phyloP scores from a whole-genome alignment of 2,888 invertebrate species.

The Malachius bipustulatus region DNA sequence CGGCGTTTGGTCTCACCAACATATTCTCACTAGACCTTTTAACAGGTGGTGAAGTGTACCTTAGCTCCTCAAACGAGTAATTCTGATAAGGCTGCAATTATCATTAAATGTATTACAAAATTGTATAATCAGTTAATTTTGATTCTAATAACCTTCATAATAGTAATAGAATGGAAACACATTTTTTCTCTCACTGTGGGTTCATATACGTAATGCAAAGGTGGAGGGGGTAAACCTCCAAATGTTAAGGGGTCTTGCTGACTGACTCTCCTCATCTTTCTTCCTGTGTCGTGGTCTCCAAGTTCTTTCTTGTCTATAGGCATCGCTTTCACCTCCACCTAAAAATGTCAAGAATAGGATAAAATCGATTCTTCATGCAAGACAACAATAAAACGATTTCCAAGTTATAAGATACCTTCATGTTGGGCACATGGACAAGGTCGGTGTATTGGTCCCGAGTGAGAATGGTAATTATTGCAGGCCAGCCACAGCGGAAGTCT shows the following conservation, averaged over 20 bases:
- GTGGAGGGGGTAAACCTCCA: slow-evolving; percentile 51
- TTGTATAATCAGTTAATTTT: slow-evolving; percentile 6
- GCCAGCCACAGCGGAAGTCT: slow-evolving; percentile 68
- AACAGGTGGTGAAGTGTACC: slow-evolving; percentile 55
- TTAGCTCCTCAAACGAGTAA: slow-evolving; percentile 90
- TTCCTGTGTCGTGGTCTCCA: slow-evolving; percentile 46
- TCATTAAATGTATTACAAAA: slow-evolving; percentile 8
- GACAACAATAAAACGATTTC: no score
- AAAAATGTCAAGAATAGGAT: slow-evolving; percentile 12
- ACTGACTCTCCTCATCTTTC: slow-evolving; percentile 44
- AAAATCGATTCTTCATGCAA: no score
- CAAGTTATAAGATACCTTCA: slow-evolving; percentile 71
- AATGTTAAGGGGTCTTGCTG: slow-evolving; percentile 48
- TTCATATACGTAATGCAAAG: slow-evolving; percentile 65
- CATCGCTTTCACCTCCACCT: slow-evolving; percentile 62
- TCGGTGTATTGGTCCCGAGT: slow-evolving; percentile 89
- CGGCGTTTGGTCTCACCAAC: slow-evolving; percentile 61
- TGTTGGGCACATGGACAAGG: slow-evolving; percentile 68
- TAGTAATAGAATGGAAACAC: slow-evolving; percentile 88
- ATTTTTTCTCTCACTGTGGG: slow-evolving; percentile 81
- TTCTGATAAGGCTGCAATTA: slow-evolving; percentile 63
- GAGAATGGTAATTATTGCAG: slow-evolving; percentile 66
- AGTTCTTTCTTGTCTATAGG: slow-evolving; percentile 57
- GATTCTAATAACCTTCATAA: slow-evolving; percentile 64
- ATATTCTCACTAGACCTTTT: slow-evolving; percentile 68